Conservation (phyloP, 2,113 vertebrate genomes). For the Siniperca chuatsi region DNA sequence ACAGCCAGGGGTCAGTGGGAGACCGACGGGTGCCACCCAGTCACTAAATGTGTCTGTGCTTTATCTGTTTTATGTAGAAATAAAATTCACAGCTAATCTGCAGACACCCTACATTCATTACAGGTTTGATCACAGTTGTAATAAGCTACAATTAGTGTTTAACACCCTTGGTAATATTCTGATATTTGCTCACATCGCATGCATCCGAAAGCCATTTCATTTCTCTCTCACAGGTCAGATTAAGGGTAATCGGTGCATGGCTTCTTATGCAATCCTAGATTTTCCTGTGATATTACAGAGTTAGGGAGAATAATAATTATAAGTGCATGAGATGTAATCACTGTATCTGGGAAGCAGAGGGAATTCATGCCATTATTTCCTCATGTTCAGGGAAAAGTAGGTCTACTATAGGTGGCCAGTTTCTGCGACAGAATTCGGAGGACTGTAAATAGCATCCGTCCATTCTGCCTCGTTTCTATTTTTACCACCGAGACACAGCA, state of each 20-base stretch:
- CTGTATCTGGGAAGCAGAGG: conserved; percentile 57
- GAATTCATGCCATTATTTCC: conserved; percentile 51
- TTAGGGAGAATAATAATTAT: conserved; percentile 74
- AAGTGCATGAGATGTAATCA: conserved; percentile 79
- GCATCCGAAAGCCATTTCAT: conserved; percentile 52
- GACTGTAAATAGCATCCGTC: conserved; percentile 83
- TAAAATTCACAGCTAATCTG: neutral
- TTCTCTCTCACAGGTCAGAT: conserved; percentile 60
- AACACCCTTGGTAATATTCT: conserved; percentile 8
- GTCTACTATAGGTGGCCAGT: conserved; percentile 62
- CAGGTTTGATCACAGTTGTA: conserved; percentile 21
- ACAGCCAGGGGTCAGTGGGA: conserved; percentile 36
- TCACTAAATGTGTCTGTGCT: conserved; percentile 18
- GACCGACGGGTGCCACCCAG: conserved; percentile 35
- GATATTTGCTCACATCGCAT: conserved; percentile 38
- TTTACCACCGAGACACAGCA: conserved; percentile 80
- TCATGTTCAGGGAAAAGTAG: conserved; percentile 48
- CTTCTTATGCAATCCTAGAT: conserved; percentile 67
- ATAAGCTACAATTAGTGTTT: conserved; percentile 20
- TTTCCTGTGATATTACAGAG: conserved; percentile 62
- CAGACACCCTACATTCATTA: conserved; percentile 2
- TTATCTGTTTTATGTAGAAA: conserved; percentile 17
- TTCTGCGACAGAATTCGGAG: conserved; percentile 80
- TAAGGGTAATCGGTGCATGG: conserved; percentile 48
- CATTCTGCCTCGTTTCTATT: conserved; percentile 83